Evolutionary conservation across 1,140 invertebrate genomes (phyloP), one percentile per base, ranked within the genome.

Genomic region (Drosophila novamexicana): DNA sequence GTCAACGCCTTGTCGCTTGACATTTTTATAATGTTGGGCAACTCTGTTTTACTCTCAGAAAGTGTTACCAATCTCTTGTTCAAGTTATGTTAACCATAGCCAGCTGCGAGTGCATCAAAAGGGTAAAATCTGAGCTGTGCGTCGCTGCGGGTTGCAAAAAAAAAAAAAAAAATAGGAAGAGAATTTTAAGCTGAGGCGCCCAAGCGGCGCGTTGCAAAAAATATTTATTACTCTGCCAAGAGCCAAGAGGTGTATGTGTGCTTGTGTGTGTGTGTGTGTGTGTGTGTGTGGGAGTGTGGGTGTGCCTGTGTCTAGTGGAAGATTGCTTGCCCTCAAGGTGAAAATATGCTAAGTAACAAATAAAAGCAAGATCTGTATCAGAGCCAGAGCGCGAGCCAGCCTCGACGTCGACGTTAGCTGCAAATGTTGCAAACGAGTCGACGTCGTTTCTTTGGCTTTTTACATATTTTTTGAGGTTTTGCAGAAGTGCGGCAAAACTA

Each of bases 281-380:
- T 14, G 36, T 56, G 53, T 50, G 45, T 29, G 16, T 37, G 16
- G 14, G 8, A 34, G 18, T 34, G 68, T n/a, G 32, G 32, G 34
- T 65, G 59, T 59, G 54, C 34, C 29, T 72, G 49, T 61, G 65
- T 82, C 83, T 88, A 88, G 83, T 79, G 83, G 83, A 79, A 86
- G 79, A 86, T 79, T 82, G 72, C 74, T 88, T 86, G 82, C 76
- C 82, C 82, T 88, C 76, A 77, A 88, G 83, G 83, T 86, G 83
- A 86, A 88, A 86, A 86, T 86, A 86, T 86, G 83, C 83, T 88
- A 86, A 88, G 83, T 86, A 88, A 86, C 83, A 86, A 86, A 86
- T 86, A 86, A 86, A 88, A 77, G 76, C 79, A 79, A 85, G 79
- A 86, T 86, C 83, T 86, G 75, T 86, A 88, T 86, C 83, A 68